Evolutionary conservation across 2,888 invertebrate genomes (phyloP), one percentile per base, ranked within the genome.

Genomic region (Panopea generosa): DNA sequence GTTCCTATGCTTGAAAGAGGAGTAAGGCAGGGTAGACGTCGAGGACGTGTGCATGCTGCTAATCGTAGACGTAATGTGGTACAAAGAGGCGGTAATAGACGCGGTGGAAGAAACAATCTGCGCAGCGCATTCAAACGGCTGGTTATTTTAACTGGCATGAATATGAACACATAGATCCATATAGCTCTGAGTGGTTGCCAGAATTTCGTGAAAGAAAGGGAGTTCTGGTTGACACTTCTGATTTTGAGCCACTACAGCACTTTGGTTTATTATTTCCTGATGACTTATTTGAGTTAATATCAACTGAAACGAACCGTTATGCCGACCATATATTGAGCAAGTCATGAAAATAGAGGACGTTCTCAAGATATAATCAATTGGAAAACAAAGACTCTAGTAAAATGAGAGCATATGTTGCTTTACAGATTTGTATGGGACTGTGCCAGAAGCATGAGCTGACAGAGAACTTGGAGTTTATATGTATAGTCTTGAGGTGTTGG

Each of bases 261-360:
- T 75, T 70, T 40, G 33, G 47, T 49, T 22, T 65, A n/a, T 65
- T 47, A 33, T 70, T 66, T 56, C 66, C 56, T 18, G 56, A 53
- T 29, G 66, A 70, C 53, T 33, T 45, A 7, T 27, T 77, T 33
- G 29, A 57, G 27, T 57, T 70, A 1, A 72, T 77, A 22, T 22
- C 38, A 11, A 55, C 16, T 16, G 68, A 73, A 56, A 73, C 73
- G 18, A 73, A 73, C 55, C 53, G 65, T 14, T 66, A 72, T 53
- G 72, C 60, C n/a, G 47, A 45, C 16, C 61, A 69, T n/a, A 38
- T 33, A 14, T 61, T 69, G 53, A 43, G 33, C 33, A 33, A 33
- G 4, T 11, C 33, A 33, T 7, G 6, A 11, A 11, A 11, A 33
- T 11, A 7, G 4, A 33, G 6, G 4, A 4, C 6, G 11, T 33